These are phyloP conservation scores for Peromyscus californicus DNA, from an alignment of 2,113 vertebrate species.

Conservation along the genomic window DNA sequence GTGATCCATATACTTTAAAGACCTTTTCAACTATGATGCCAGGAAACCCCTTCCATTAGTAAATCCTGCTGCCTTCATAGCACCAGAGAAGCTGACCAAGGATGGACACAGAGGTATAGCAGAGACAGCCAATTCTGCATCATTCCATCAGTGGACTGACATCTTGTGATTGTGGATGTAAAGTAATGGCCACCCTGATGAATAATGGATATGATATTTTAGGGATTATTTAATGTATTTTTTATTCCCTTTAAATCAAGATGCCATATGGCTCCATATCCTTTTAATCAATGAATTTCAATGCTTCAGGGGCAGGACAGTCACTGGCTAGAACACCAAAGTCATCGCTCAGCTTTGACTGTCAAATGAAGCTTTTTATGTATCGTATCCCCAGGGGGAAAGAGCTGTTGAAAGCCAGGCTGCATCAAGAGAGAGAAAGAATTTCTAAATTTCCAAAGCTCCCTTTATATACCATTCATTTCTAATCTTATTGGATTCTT, in stretches of 20 bases:
- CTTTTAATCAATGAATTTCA: conserved; percentile 80
- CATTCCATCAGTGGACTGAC: conserved; percentile 45
- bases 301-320: conserved; percentile 61
- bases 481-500: conserved; percentile 69
- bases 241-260: conserved; percentile 76
- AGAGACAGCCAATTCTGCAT: background rate
- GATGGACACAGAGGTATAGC: background rate
- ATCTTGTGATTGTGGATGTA: conserved; percentile 51
- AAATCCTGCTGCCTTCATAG: background rate
- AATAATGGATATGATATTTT: conserved; percentile 78
- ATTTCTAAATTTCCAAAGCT: conserved; percentile 72
- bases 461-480: conserved; percentile 75
- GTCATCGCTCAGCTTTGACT: conserved; percentile 65
- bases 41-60: conserved; percentile 17
- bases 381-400: conserved; percentile 66
- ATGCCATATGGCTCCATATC: conserved; percentile 73
- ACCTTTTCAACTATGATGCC: background rate
- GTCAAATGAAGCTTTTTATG: conserved; percentile 78
- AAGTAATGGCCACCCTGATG: conserved; percentile 65
- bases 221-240: conserved; percentile 81
- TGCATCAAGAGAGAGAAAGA: conserved; percentile 61
- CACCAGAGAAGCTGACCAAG: conserved; percentile 15
- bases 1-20: background rate
- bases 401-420: conserved; percentile 71
- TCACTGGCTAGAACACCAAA: conserved; percentile 74